Base-by-base conservation (phyloP, 64 coral and sea anemone genomes). In the Montipora efflorescens region DNA sequence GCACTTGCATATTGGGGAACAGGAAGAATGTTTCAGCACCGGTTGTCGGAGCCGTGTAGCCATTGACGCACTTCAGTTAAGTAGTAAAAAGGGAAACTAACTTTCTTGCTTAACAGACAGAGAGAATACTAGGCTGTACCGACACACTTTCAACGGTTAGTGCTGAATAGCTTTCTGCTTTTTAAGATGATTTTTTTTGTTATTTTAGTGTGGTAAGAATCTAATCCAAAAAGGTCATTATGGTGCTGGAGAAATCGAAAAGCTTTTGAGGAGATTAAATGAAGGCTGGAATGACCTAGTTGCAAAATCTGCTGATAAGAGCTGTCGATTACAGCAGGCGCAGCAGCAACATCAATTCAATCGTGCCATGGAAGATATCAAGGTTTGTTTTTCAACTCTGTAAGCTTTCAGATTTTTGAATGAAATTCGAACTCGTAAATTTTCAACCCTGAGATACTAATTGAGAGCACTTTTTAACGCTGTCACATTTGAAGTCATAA, bases 261-360 rank as follows among this genome's bases (percentile, higher is more conserved):
- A 92, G 48, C 64, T 90, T 51, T 72, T 98, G 21, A 58, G 61
- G 14, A 66, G 88, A 15, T 75, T 95, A 18, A 98, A 98, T 67
- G 88, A 95, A 70, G 85, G 87, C 48, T 98, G 96, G 96, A 79
- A 59, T 47, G 79, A 98, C 48, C 70, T 98, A 22, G 46, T 92
- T 19, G 28, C 25, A 53, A 92, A 88, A 49, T 92, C 96, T 7
- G 61, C 96, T 79, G 88, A 95, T 12, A 98, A 98, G 58, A 85
- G 96, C 8, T 77, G 18, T 78, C 80, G 69, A 48, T 36, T 98
- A 66, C 93, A 98, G 59, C 96, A 98, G 84, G 96, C 96, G 47
- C 89, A 92, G 75, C 78, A 92, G 3, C 96, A 98, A n/a, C 93
- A 92, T 74, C 89, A 98, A 61, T 95, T 98, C 20, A 95, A 92